Evolutionary conservation across 2,797 vertebrate species (phyloP).

Genomic region (Schizopygopsis pylzovi): DNA sequence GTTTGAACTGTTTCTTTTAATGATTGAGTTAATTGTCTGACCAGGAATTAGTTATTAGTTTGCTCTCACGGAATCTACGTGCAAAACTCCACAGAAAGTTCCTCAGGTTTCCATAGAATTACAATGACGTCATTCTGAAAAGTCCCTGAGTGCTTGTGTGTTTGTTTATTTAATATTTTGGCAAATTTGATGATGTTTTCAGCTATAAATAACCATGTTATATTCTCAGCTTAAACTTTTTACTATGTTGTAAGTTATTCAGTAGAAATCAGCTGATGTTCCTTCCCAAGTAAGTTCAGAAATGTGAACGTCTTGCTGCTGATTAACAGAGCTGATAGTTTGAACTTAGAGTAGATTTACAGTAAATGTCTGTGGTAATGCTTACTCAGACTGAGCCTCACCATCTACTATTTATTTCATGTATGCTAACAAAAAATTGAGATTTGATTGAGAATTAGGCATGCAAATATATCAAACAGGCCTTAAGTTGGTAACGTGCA

Average conservation of each 20-base stretch:
- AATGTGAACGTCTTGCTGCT: slow-evolving; percentile 50
- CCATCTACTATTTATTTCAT: background rate
- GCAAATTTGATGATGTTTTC: background rate
- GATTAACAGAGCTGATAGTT: slow-evolving; percentile 14
- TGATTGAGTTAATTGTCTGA: slow-evolving; percentile 65
- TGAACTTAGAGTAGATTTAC: background rate
- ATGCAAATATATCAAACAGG: background rate
- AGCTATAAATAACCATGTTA: background rate
- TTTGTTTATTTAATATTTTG: background rate
- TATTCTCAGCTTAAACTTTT: background rate
- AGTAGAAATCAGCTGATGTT: slow-evolving; percentile 55
- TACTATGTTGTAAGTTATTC: background rate
- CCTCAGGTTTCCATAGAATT: background rate
- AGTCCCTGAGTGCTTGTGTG: background rate
- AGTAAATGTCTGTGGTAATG: background rate
- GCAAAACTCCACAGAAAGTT: background rate
- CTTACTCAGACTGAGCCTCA: background rate
- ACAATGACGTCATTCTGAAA: background rate
- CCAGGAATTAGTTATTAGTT: slow-evolving; percentile 61
- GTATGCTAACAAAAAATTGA: background rate
- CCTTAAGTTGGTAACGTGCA: background rate
- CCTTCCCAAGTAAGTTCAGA: background rate
- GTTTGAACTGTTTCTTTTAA: slow-evolving; percentile 58
- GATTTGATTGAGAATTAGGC: background rate
- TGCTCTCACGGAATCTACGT: slow-evolving; percentile 19